phyloP scores from a whole-genome alignment of 2,888 invertebrate genomes.

The Liodrosophila aerea region DNA sequence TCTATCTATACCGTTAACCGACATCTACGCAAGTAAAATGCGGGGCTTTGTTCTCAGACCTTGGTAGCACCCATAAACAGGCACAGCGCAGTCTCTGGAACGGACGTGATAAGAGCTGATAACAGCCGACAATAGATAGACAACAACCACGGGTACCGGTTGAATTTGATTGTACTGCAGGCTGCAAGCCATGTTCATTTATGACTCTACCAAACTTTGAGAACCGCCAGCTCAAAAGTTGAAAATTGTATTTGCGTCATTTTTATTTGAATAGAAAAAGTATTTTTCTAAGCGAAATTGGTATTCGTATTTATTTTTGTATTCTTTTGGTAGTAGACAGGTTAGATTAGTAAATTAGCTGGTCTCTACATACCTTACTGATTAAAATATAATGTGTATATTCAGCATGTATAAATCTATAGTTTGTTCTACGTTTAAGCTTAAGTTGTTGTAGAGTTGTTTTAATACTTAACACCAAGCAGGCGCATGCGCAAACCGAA shows the following conservation, averaged over 20 bases:
- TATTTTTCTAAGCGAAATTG: slow-evolving; percentile 66
- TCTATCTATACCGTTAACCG: too few species aligned
- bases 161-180: too few species aligned
- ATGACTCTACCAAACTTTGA: slow-evolving; percentile 75
- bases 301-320: slow-evolving; percentile 59
- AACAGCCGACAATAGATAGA: neutral
- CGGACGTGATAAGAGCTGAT: neutral
- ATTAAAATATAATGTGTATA: slow-evolving; percentile 36
- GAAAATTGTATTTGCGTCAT: slow-evolving; percentile 50
- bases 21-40: slow-evolving; percentile 62
- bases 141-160: too few species aligned
- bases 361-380: slow-evolving; percentile 71
- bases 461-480: slow-evolving; percentile 62
- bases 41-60: slow-evolving; percentile 69
- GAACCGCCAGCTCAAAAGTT: slow-evolving; percentile 72
- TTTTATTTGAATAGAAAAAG: slow-evolving; percentile 75
- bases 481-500: slow-evolving; percentile 58
- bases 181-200: slow-evolving; percentile 4
- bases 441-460: too few species aligned
- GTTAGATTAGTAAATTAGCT: slow-evolving; percentile 49
- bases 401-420: too few species aligned
- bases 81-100: slow-evolving; percentile 13
- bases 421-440: too few species aligned
- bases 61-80: slow-evolving; percentile 62
- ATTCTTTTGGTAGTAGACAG: slow-evolving; percentile 10